Base-by-base conservation (phyloP, 2,113 vertebrate species). In the Neolamprologus kungweensis region DNA sequence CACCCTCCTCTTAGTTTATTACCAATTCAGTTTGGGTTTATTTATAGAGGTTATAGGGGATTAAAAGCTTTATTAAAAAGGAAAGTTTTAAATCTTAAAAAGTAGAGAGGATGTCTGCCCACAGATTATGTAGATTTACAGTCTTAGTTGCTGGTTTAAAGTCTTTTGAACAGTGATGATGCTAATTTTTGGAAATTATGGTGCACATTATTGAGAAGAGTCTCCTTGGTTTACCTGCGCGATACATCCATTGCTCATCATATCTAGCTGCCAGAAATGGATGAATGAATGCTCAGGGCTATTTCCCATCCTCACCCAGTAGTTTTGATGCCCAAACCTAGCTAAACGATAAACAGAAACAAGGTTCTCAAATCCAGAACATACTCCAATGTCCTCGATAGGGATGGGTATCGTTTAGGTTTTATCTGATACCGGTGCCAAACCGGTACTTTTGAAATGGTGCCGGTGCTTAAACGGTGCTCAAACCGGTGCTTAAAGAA, bases 311-410 rank as follows among this genome's bases (percentile, higher is more conserved):
- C 35, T 23, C 7, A 71, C 12, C 65, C 35, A 71, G 65, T 42
- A 6, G n/a, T 71, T 71, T 71, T 6, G 5, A 40, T 42, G 1
- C n/a, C 35, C n/a, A 71, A 6, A 71, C n/a, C 7, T 4, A 23
- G n/a, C 35, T 23, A 42, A 71, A 71, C n/a, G 1, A 71, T 23
- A 1, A 16, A 65, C 33, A 37, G 0, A 65, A 65, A 65, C 19
- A 7, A 37, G 33, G 60, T 13, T 65, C 33, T 65, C 33, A 35
- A 65, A 35, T 65, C 60, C 31, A 13, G 3, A 65, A 37, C 1
- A n/a, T 21, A 0, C 6, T 37, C 31, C 31, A 37, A n/a, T 35
- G 60, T 65, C 28, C 28, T 63, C 1, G 2, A 33, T 42, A 42
- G 40, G 40, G 40, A 6, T 42, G 40, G 1, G 12, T 42, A 42